Evolutionary conservation across 2,888 invertebrate genomes (phyloP), one percentile per base, ranked within the genome.

Genomic region (Margaritifera margaritifera): DNA sequence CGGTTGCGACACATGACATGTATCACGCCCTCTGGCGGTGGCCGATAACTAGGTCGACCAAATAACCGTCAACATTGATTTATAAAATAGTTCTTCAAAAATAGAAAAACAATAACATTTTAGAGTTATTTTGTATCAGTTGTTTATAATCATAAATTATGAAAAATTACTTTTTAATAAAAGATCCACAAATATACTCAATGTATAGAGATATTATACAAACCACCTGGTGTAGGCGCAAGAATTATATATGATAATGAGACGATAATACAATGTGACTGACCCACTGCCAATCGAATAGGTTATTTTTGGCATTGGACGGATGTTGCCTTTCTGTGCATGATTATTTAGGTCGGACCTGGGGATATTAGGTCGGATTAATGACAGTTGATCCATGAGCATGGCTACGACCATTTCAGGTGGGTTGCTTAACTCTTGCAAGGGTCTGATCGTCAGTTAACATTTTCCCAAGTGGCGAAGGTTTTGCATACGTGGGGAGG

Each of bases 291-390:
- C 73, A 78, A 73, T 77, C 80, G 64, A 75, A 63, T 54, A 67
- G 75, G 79, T 83, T 83, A 83, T 84, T 84, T 84, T 83, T 83
- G 83, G 81, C 83, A 77, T 68, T 68, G 77, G 75, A 79, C 81
- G 80, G 81, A 82, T 81, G 78, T 78, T 74, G 74, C 78, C 74
- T 79, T 78, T 82, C 76, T 80, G 79, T 78, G 71, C 77, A 69
- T 78, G 74, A 77, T 78, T 81, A 81, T 82, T 82, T 80, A 78
- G 82, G 81, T 81, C 81, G 82, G 75, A 74, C 74, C 77, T 79
- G 80, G 78, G 80, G 77, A 80, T 81, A 71, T 77, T 81, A 77
- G 82, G 83, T 78, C 80, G 81, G 71, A 74, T 81, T 75, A 76
- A 81, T 79, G 83, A 80, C 77, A 74, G 78, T 69, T 72, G 75